Percentiles rank a stretch among this genome's conserved stretches.
These are phyloP conservation scores for Saxicola maurus DNA, from an alignment of 2,797 vertebrate genomes.

Conservation along the genomic window DNA sequence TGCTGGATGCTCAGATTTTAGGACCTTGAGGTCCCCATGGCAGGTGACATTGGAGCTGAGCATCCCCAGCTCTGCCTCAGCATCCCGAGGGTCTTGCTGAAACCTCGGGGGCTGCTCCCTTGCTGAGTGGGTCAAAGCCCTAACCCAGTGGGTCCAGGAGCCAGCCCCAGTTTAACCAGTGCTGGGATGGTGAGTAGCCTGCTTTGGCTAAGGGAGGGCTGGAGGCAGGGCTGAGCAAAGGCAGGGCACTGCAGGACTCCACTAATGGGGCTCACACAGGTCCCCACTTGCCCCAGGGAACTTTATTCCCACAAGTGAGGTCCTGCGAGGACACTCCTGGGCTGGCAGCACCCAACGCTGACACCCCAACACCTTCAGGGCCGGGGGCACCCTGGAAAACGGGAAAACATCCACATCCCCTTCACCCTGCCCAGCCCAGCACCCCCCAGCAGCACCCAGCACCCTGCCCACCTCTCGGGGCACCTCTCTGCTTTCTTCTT, in stretches of 20 bases:
- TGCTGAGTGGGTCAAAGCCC: not conserved
- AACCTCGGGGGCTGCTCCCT: not conserved
- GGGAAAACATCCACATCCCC: not conserved
- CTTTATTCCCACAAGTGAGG: not conserved
- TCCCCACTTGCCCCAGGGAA: fast-evolving
- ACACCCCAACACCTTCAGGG: not conserved
- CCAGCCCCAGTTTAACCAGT: not conserved
- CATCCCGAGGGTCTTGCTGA: fast-evolving
- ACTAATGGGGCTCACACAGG: not conserved
- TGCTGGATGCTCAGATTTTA: not conserved
- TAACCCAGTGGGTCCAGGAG: not conserved
- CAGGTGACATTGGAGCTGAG: not conserved
- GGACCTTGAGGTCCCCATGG: not conserved
- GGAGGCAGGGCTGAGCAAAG: not conserved
- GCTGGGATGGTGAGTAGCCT: not conserved
- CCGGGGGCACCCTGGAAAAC: fast-evolving
- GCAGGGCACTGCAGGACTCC: fast-evolving
- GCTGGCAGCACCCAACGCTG: not conserved
- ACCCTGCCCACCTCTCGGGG: constrained; percentile 38
- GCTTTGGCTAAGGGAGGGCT: fast-evolving
- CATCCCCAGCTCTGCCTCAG: not conserved
- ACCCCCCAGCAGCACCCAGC: constrained; percentile 25
- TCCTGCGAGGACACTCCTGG: fast-evolving
- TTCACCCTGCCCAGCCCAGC: not conserved
- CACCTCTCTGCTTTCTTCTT: constrained; percentile 61